Conservation (phyloP, 2,113 vertebrate genomes). For the Halcyon malimbica region DNA sequence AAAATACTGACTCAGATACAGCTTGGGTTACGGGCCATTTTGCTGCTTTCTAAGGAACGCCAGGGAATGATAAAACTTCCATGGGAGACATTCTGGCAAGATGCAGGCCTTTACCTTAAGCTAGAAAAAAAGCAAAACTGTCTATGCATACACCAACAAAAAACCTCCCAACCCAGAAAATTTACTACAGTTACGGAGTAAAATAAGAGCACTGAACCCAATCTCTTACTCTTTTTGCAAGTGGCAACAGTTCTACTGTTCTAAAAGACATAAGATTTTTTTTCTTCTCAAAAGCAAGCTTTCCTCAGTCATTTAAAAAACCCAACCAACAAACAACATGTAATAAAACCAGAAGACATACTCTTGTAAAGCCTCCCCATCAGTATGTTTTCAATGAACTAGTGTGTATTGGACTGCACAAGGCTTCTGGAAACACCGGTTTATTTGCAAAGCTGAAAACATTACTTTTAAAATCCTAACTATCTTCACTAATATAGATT, state of each 20-base stretch:
- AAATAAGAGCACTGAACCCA: background rate
- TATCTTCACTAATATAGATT: background rate
- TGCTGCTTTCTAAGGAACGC: background rate
- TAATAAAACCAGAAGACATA: background rate
- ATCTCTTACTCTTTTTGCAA: background rate
- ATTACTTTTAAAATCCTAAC: background rate
- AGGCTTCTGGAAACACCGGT: background rate
- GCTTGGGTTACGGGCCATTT: background rate
- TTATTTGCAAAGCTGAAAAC: background rate
- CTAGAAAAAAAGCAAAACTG: background rate
- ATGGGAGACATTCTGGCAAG: background rate
- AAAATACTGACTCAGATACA: background rate
- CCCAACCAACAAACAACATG: fast-evolving
- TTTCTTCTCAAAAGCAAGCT: background rate
- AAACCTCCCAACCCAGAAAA: background rate
- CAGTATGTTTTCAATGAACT: background rate
- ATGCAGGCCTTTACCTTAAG: background rate
- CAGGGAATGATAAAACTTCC: background rate
- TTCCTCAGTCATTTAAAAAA: background rate
- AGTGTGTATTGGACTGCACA: fast-evolving
- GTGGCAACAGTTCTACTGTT: background rate
- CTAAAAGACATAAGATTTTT: background rate
- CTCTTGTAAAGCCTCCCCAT: background rate
- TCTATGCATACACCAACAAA: background rate
- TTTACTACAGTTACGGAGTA: background rate